phyloP scores from a whole-genome alignment of 2,113 vertebrate genomes.

The Lycocorax pyrrhopterus region DNA sequence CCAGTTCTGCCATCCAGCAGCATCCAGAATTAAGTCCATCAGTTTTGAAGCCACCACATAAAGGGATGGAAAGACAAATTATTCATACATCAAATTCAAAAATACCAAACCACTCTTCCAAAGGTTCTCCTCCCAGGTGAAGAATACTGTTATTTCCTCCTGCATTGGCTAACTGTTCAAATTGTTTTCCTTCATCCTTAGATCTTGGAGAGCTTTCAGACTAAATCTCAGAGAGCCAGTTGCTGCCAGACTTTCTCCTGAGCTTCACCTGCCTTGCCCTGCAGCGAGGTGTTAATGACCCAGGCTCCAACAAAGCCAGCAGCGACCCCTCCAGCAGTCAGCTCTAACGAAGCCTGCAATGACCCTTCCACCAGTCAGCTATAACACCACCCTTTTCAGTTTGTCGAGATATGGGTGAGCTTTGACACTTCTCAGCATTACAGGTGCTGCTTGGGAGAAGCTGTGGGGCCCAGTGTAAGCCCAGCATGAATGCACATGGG shows the following conservation, averaged over 20 bases:
- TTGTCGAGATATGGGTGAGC: background rate
- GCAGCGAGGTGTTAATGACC: background rate
- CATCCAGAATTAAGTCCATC: background rate
- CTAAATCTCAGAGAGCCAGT: background rate
- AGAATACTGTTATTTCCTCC: background rate
- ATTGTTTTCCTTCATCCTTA: background rate
- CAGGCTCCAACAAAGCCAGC: background rate
- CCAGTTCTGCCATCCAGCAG: background rate
- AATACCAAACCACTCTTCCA: background rate
- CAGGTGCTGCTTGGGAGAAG: background rate
- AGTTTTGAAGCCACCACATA: background rate
- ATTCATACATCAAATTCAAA: background rate
- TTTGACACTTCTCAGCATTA: background rate
- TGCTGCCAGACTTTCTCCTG: background rate
- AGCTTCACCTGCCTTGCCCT: background rate
- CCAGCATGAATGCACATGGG: background rate
- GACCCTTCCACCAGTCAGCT: background rate
- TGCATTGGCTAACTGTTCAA: background rate
- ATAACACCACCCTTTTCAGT: background rate
- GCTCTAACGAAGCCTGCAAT: background rate
- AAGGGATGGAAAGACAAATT: background rate
- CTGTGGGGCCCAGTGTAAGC: background rate
- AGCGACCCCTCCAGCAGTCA: background rate
- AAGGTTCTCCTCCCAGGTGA: background rate
- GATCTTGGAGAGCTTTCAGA: background rate